Percentiles rank a stretch among this genome's conserved stretches.
phyloP scores from a whole-genome alignment of 2,113 vertebrate genomes.

The Leptosomus discolor region DNA sequence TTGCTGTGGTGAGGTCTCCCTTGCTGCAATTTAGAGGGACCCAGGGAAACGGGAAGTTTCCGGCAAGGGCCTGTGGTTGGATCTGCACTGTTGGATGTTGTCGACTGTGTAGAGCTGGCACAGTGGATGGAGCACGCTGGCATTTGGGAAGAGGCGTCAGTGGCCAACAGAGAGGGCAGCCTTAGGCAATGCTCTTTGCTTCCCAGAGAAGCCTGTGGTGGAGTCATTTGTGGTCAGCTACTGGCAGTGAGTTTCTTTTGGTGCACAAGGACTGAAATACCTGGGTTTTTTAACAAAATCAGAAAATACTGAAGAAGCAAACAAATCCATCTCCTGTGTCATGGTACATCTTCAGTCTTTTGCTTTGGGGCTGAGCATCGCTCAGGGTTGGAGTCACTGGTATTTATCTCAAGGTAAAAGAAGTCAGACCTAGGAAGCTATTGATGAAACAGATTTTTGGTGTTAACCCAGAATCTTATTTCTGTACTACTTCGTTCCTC shows the following conservation, averaged over 20 bases:
- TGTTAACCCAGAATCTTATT: background rate
- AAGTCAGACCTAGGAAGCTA: background rate
- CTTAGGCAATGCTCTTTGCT: background rate
- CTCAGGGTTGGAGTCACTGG: background rate
- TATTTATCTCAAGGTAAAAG: background rate
- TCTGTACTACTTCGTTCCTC: background rate
- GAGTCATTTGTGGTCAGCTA: background rate
- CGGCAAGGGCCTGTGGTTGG: background rate
- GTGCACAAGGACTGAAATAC: background rate
- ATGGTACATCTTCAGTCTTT: background rate
- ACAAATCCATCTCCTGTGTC: background rate
- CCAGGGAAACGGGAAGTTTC: background rate
- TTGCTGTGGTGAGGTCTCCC: background rate
- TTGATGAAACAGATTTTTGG: background rate
- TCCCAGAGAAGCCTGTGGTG: background rate
- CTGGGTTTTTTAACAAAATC: background rate
- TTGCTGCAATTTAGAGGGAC: background rate
- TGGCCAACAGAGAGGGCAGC: background rate
- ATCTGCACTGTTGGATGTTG: background rate
- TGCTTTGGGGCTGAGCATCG: background rate
- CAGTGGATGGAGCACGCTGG: background rate
- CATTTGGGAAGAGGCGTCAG: background rate
- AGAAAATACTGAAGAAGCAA: background rate
- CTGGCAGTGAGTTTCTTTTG: background rate
- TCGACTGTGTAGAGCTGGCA: background rate